Conservation (phyloP, 2,797 vertebrate genomes). For the Poeciliopsis paucimaculata region DNA sequence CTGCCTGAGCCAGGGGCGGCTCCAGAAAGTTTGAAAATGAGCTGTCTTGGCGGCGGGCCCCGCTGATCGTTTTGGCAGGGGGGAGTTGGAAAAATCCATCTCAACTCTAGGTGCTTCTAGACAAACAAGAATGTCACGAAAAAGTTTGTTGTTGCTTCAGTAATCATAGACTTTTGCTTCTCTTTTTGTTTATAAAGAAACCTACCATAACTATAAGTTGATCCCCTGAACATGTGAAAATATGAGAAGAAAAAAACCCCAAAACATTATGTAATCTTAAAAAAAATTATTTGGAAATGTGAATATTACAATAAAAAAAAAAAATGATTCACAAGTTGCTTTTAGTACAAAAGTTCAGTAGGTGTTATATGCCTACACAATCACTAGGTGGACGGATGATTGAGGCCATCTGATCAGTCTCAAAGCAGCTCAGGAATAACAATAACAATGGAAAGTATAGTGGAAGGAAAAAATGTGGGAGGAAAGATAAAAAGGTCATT, state of each 20-base stretch:
- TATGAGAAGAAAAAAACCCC: not conserved
- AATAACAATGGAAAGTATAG: not conserved
- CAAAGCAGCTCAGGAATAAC: not conserved
- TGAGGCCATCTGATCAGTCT: not conserved
- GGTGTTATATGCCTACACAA: not conserved
- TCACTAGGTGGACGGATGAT: not conserved
- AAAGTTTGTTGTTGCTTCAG: not conserved
- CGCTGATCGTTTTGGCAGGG: not conserved
- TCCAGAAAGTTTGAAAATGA: not conserved
- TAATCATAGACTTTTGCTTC: not conserved
- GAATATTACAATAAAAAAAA: not conserved
- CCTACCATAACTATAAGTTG: not conserved
- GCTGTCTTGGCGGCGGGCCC: no score
- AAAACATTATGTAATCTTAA: not conserved
- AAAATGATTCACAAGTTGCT: not conserved
- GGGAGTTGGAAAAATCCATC: no score
- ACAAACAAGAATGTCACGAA: not conserved
- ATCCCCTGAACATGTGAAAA: not conserved
- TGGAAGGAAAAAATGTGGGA: not conserved
- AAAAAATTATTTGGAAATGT: not conserved
- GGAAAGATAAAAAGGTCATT: not conserved
- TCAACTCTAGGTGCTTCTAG: not conserved
- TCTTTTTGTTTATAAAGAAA: not conserved
- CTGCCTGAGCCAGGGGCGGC: not conserved
- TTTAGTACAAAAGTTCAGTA: not conserved